Evolutionary conservation across 2,888 invertebrate species (phyloP), one percentile per base, ranked within the genome.

Genomic region (Megastigmus dorsalis): DNA sequence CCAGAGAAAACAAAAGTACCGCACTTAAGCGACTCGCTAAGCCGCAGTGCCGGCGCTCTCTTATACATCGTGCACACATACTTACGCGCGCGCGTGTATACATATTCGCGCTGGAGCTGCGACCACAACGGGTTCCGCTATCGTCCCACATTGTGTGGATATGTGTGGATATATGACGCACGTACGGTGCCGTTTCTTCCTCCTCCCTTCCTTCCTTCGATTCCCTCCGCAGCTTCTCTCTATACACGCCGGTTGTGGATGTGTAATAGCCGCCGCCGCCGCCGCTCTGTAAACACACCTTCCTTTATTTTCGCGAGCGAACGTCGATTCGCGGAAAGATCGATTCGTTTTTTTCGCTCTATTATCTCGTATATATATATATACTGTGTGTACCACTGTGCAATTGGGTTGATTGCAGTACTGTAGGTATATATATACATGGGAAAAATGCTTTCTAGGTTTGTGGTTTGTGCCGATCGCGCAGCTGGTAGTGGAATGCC

Each of bases 51-150:
- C 1, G 1, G 13, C 2, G 18, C 3, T n/a, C 18, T 7, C 38
- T 55, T 33, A 55, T 23, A 45, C 38, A 45, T 48, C 48, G 10
- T n/a, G 38, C 23, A 0, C 9, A 33, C n/a, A 30, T 15, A 18
- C 15, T 36, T n/a, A 20, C 30, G 18, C 26, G 7, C 13, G 6
- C 20, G 1, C n/a, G 33, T 41, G n/a, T 15, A 15, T 15, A 63
- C 23, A n/a, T 6, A 15, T 38, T 15, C 15, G 38, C 13, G 13
- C 13, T 59, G 20, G 26, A n/a, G n/a, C n/a, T n/a, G 7, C 15
- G 55, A 63, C 70, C 63, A 67, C 48, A 62, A 50, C 55, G 57
- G 18, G 63, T 74, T 74, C 63, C 74, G 74, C 63, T 74, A 69
- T n/a, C 67, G 68, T 74, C 50, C 68, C 50, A 74, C 59, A 74